Percentiles rank a stretch among this genome's conserved stretches.
These are phyloP conservation scores for Mythimna lalbum DNA, from an alignment of 2,888 invertebrate genomes.

Conservation along the genomic window DNA sequence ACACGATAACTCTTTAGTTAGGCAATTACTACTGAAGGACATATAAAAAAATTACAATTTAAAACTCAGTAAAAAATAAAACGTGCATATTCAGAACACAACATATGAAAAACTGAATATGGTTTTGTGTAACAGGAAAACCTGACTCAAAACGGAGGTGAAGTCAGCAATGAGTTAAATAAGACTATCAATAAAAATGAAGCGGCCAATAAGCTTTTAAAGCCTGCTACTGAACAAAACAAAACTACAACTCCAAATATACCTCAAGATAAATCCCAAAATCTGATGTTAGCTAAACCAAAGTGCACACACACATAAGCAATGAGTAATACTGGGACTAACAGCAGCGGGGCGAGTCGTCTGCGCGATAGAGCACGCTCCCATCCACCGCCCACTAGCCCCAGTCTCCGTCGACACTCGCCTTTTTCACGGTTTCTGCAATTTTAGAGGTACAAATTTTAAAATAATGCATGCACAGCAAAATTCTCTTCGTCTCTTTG, in stretches of 20 bases:
- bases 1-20: too few relatives aligned
- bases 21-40: too few relatives aligned
- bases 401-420: slow-evolving; percentile 50
- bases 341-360: slow-evolving; percentile 66
- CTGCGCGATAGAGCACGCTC: slow-evolving; percentile 74
- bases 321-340: slow-evolving; percentile 67
- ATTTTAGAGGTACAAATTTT: slow-evolving; percentile 66
- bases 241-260: slow-evolving; percentile 26
- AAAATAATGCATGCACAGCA: slow-evolving; percentile 60
- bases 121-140: background rate
- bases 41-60: background rate
- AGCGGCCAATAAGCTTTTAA: slow-evolving; percentile 6
- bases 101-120: background rate
- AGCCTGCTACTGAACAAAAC: slow-evolving; percentile 4
- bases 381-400: slow-evolving; percentile 60
- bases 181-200: background rate
- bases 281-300: slow-evolving; percentile 51
- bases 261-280: slow-evolving; percentile 54
- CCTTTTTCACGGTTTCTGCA: slow-evolving; percentile 70
- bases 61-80: background rate
- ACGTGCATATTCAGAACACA: background rate
- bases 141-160: background rate
- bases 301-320: slow-evolving; percentile 58
- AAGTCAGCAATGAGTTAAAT: background rate
- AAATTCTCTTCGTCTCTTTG: slow-evolving; percentile 48